These are phyloP conservation scores for Scelioninae gen. 2 DNA, from an alignment of 2,888 invertebrate species.

Conservation along the genomic window DNA sequence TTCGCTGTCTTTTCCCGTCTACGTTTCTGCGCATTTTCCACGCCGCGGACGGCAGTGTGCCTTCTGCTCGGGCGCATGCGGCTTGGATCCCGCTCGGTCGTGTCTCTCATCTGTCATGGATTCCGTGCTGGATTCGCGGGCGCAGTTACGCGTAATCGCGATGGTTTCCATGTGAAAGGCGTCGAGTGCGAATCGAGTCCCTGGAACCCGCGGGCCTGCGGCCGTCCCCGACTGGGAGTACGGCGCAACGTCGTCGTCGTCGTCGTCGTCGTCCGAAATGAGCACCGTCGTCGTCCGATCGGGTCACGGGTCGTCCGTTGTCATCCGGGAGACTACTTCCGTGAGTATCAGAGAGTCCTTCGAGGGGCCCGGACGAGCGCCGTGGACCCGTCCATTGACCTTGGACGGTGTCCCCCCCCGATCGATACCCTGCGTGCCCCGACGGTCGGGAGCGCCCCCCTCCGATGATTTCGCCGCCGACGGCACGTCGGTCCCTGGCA, in stretches of 20 bases:
- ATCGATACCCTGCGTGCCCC: no score
- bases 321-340: constrained; percentile 63
- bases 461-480: no score
- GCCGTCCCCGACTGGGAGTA: constrained; percentile 32
- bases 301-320: constrained; percentile 67
- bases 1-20: constrained; percentile 58
- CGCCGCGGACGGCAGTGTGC: constrained; percentile 61
- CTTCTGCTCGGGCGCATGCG: constrained; percentile 71
- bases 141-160: constrained; percentile 69
- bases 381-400: no score
- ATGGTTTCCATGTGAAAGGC: constrained; percentile 67
- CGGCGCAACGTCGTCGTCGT: constrained; percentile 17
- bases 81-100: constrained; percentile 60
- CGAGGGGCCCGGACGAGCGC: no score
- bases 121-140: constrained; percentile 71
- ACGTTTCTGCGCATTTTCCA: constrained; percentile 55
- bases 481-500: no score
- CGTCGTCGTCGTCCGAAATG: constrained; percentile 63
- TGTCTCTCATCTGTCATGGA: constrained; percentile 72
- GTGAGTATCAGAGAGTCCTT: no score
- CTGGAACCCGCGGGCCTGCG: no score
- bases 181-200: constrained; percentile 43
- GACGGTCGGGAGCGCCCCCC: no score
- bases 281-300: constrained; percentile 62
- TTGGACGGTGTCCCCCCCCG: no score